These are phyloP conservation scores for Myotis davidii DNA, from an alignment of 2,113 vertebrate genomes.

Conservation along the genomic window DNA sequence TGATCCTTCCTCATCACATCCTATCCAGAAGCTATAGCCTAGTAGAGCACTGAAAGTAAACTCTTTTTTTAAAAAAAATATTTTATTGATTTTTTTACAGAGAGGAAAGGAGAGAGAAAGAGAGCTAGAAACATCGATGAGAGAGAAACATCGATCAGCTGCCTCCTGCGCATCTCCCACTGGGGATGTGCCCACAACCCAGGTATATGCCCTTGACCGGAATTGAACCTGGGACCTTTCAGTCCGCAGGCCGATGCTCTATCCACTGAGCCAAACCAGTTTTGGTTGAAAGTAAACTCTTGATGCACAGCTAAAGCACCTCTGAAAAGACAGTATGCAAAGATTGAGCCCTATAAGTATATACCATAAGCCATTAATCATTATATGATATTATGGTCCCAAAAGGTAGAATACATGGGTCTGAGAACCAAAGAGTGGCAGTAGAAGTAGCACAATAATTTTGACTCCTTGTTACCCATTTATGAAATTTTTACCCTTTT, in stretches of 20 bases:
- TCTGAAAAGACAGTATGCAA: background rate
- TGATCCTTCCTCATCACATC: background rate
- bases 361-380: background rate
- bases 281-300: background rate
- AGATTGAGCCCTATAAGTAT: background rate
- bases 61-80: no score
- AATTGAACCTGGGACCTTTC: no score
- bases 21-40: background rate
- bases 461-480: background rate
- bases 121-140: no score
- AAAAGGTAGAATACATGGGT: background rate
- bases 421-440: background rate
- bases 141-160: no score
- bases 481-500: background rate
- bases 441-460: background rate
- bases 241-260: no score
- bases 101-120: no score
- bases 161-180: no score
- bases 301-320: background rate
- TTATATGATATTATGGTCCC: background rate
- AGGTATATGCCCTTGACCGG: no score
- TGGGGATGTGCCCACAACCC: no score
- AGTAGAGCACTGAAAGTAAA: background rate
- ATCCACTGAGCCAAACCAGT: no score
- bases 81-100: no score